These are phyloP conservation scores for Cerastis leucographa DNA, from an alignment of 2,888 invertebrate genomes.

Conservation along the genomic window DNA sequence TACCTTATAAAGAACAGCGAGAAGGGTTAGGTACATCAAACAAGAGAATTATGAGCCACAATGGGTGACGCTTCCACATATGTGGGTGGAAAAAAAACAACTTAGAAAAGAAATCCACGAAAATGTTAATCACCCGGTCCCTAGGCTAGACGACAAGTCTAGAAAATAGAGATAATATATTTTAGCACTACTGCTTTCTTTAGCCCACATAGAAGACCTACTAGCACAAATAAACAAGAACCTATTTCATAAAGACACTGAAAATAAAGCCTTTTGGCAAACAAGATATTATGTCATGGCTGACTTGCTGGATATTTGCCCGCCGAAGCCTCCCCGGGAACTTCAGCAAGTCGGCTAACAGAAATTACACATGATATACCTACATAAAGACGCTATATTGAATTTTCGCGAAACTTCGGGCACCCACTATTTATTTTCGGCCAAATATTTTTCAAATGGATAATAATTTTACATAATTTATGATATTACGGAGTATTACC, in stretches of 20 bases:
- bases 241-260: slow-evolving; percentile 50
- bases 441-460: neutral
- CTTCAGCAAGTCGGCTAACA: slow-evolving; percentile 51
- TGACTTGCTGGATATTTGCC: slow-evolving; percentile 69
- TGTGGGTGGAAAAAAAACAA: slow-evolving; percentile 2
- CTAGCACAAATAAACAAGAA: slow-evolving; percentile 60
- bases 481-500: slow-evolving; percentile 37
- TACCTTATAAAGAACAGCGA: neutral
- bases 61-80: neutral
- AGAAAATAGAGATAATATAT: slow-evolving; percentile 41
- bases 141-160: slow-evolving; percentile 37
- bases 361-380: slow-evolving; percentile 49
- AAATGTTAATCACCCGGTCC: neutral
- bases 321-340: slow-evolving; percentile 64
- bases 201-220: slow-evolving; percentile 46
- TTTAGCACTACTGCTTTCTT: slow-evolving; percentile 26
- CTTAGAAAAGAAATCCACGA: neutral
- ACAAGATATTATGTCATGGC: slow-evolving; percentile 69
- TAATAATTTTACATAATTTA: slow-evolving; percentile 5
- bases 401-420: slow-evolving; percentile 29
- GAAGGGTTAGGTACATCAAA: neutral
- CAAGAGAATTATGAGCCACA: neutral
- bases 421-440: neutral
- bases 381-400: slow-evolving; percentile 31
- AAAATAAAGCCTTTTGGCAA: slow-evolving; percentile 69